Percentiles rank a stretch among this genome's conserved stretches.
Conservation (phyloP, 2,113 vertebrate species). For the Ahaetulla prasina region DNA sequence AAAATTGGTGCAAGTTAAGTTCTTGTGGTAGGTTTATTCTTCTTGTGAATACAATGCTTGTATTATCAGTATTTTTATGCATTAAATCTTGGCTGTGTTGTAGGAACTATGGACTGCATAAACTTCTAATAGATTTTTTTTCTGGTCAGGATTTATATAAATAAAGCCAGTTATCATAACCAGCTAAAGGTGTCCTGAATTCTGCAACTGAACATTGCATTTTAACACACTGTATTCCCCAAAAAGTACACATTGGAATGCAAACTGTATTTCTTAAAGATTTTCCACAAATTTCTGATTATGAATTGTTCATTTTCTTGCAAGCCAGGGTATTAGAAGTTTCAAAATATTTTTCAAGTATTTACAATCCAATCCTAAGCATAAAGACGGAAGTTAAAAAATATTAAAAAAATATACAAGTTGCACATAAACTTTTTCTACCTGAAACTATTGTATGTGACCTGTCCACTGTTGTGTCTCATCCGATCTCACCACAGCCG, state of each 20-base stretch:
- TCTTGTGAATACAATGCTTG: neutral
- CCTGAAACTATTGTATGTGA: too few relatives aligned
- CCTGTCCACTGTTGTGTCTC: too few relatives aligned
- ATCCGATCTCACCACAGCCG: too few relatives aligned
- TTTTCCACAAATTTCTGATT: neutral
- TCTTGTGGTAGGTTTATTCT: neutral
- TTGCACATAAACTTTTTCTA: too few relatives aligned
- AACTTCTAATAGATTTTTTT: neutral
- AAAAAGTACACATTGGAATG: neutral
- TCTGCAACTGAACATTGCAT: neutral
- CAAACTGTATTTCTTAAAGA: neutral
- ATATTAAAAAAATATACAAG: too few relatives aligned
- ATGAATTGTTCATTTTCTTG: neutral
- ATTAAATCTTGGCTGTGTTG: neutral
- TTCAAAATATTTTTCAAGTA: rapidly evolving
- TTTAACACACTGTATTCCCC: neutral
- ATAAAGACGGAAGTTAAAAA: neutral
- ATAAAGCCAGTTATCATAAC: neutral
- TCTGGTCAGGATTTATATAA: neutral
- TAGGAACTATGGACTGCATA: neutral
- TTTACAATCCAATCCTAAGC: neutral
- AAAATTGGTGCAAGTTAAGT: neutral
- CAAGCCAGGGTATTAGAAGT: neutral
- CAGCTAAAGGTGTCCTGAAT: neutral
- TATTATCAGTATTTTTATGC: neutral